Base-by-base conservation (phyloP, 1,140 invertebrate species). In the Laupala kohalensis region DNA sequence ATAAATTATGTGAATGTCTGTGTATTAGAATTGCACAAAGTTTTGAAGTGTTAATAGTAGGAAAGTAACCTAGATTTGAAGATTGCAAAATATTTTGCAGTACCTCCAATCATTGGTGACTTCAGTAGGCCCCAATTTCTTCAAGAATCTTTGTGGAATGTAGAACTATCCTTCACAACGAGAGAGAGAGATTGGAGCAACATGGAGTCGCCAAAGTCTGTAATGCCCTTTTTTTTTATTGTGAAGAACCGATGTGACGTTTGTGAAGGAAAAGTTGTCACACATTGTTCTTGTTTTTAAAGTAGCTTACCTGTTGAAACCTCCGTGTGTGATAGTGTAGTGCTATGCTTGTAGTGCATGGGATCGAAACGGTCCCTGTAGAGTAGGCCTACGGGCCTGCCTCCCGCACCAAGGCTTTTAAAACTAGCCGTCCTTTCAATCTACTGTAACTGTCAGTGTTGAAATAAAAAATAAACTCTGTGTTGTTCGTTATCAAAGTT, bases 401-500 rank as follows among this genome's bases (percentile, higher is more conserved):
- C 37, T 53, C 37, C 37, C 37, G 37, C 37, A 53, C 37, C 37
- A 53, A 53, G 37, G 37, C 37, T 53, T 53, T 13, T 53, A 53
- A 53, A 53, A 53, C 37, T 68, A 68, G 67, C 67, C 67, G 67
- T 68, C 67, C 67, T 68, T 25, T 27, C 67, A 29, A 27, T n/a
- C 67, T 68, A 19, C 28, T 29, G 25, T 68, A 68, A 68, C 67
- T 68, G 26, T 68, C 19, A 29, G 29, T 68, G 67, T 68, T 27
- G 24, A 37, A 29, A 27, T 68, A 29, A 37, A 68, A 68, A 68
- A 27, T 68, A 29, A 53, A 53, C 19, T 68, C 27, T 30, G 67
- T 68, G 67, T 67, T 67, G 66, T 68, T 68, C 67, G 29, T 68
- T 68, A 30, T 29, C 27, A 68, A n/a, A 29, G 67, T 68, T 27